Base-by-base conservation (phyloP, 2,888 invertebrate genomes). In the Mesochorus sp. region DNA sequence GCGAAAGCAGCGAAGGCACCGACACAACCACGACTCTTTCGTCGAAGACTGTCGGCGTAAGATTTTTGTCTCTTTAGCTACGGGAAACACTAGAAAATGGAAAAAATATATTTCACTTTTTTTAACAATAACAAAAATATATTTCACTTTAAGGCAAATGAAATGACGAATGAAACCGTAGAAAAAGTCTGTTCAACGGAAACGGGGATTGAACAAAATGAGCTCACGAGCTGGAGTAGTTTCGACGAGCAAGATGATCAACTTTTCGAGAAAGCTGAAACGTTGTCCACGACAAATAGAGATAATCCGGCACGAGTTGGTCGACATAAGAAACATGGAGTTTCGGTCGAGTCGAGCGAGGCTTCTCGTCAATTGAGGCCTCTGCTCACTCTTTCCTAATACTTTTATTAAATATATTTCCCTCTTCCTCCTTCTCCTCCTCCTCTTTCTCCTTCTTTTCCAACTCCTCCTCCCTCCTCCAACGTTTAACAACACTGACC, bases 1-100 rank as follows among this genome's bases (percentile, higher is more conserved):
- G 84, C 71, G 86, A 87, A 55, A 88, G 88, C 76, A 89, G 89
- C 79, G 88, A 90, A 34, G 88, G 88, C 61, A 89, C 88, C 19
- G 89, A 89, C 55, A 88, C 88, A 3, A 80, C 80, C 2, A 85
- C 85, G n/a, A 85, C 85, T 12, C 84, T 84, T 72, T 81, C 84
- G 24, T 76, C 71, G 21, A 80, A 79, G 47, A 76, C 26, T 14
- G 26, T 53, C 3, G 26, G 3, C 17, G 78, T 78, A 73, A 73
- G 74, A 57, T 14, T 37, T 28, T 28, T 6, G 1, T n/a, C 12
- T 6, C 14, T 14, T 26, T 6, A 2, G 21, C n/a, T 6, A 64
- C 8, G 10, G 12, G 10, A 0, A 34, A 24, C 34, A 28, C 34
- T n/a, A n/a, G n/a, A n/a, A n/a, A n/a, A n/a, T n/a, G n/a, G n/a